phyloP scores from a whole-genome alignment of 2,113 vertebrate species.

The Neogale vison region DNA sequence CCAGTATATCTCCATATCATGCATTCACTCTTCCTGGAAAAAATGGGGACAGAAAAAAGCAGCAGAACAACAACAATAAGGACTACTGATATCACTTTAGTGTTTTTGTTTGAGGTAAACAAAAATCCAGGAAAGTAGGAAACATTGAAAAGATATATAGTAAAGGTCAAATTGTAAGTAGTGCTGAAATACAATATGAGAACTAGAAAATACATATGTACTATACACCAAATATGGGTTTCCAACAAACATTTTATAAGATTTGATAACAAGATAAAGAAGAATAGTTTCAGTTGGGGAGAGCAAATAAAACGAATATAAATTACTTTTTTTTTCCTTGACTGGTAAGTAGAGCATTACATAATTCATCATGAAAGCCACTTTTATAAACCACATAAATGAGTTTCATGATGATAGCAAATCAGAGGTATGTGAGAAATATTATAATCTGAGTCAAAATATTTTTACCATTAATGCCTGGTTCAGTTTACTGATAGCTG shows the following conservation, averaged over 20 bases:
- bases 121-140: background rate
- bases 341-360: conserved; percentile 46
- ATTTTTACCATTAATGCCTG: conserved; percentile 63
- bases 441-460: conserved; percentile 68
- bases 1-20: background rate
- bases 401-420: conserved; percentile 68
- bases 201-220: background rate
- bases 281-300: conserved; percentile 39
- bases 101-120: background rate
- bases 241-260: conserved; percentile 35
- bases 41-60: background rate
- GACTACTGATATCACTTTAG: background rate
- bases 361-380: conserved; percentile 64
- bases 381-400: conserved; percentile 74
- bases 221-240: background rate
- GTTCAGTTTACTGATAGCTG: conserved; percentile 59
- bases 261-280: conserved; percentile 16
- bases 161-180: background rate
- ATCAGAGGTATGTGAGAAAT: conserved; percentile 65
- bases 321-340: conserved; percentile 36
- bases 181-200: background rate
- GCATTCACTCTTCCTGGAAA: background rate
- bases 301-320: conserved; percentile 48
- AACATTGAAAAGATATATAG: background rate
- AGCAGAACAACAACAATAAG: background rate